Percentiles rank a stretch among this genome's conserved stretches.
phyloP scores from a whole-genome alignment of 2,113 vertebrate species.

The Proterorhinus semilunaris region DNA sequence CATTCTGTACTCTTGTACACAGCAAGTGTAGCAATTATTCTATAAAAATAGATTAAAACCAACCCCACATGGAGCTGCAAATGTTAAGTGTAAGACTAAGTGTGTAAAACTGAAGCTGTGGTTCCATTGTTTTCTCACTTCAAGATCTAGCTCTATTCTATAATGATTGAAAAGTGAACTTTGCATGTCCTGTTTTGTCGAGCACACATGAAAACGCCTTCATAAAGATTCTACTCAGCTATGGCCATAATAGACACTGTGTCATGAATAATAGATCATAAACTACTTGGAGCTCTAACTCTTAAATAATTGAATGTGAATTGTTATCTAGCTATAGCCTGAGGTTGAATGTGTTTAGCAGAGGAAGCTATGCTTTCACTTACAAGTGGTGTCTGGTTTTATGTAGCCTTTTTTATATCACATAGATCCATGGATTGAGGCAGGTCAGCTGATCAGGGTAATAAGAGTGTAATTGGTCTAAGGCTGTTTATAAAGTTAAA shows the following conservation, averaged over 20 bases:
- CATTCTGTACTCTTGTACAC: neutral
- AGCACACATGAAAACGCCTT: neutral
- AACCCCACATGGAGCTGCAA: too few species aligned
- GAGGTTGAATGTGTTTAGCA: neutral
- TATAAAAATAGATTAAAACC: too few species aligned
- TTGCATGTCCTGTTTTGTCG: neutral
- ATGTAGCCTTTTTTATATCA: neutral
- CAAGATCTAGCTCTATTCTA: too few species aligned
- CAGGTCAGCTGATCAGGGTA: too few species aligned
- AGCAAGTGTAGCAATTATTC: too few species aligned
- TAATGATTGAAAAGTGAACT: neutral
- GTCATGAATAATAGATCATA: neutral
- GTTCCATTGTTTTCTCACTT: too few species aligned
- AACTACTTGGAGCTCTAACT: neutral
- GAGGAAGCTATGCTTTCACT: neutral
- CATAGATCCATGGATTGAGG: too few species aligned
- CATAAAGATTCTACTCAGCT: neutral
- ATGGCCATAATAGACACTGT: neutral
- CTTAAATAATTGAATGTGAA: neutral
- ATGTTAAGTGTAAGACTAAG: too few species aligned
- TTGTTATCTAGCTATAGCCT: neutral
- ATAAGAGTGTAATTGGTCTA: too few species aligned
- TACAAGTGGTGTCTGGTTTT: neutral
- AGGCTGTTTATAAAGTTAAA: too few species aligned
- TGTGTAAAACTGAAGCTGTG: too few species aligned